Conservation (phyloP, 1,140 invertebrate species). For the Hydropsyche tenuis region DNA sequence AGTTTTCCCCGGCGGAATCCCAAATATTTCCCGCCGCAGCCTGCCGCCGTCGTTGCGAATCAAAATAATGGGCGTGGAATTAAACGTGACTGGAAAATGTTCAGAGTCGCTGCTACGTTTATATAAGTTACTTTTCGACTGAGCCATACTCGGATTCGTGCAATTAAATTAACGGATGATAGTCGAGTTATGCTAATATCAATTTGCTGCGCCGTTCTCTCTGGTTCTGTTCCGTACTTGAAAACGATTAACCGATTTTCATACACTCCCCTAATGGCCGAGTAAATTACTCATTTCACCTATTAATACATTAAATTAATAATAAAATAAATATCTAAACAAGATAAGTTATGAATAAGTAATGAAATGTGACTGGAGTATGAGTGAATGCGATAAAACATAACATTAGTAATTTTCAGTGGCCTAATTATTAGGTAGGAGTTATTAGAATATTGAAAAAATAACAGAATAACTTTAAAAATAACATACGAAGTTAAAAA, state of each 20-base stretch:
- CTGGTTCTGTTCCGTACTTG: not conserved
- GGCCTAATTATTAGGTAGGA: too few relatives aligned
- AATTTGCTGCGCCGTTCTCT: not conserved
- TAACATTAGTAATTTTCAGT: too few relatives aligned
- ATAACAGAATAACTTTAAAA: too few relatives aligned
- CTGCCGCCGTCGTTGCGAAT: not conserved
- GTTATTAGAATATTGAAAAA: too few relatives aligned
- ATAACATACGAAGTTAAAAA: too few relatives aligned
- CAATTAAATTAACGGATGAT: constrained; percentile 30
- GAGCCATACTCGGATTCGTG: constrained; percentile 5
- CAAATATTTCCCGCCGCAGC: not conserved
- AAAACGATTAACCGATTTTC: not conserved
- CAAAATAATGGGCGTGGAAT: constrained; percentile 29
- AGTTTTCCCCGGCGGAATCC: not conserved
- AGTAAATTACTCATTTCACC: too few relatives aligned
- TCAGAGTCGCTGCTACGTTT: not conserved
- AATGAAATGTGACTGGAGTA: too few relatives aligned
- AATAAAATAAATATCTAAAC: too few relatives aligned
- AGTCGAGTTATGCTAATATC: constrained; percentile 25
- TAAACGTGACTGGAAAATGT: constrained; percentile 28
- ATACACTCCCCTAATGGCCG: too few relatives aligned
- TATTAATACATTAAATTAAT: too few relatives aligned
- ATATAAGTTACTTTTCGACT: constrained; percentile 10
- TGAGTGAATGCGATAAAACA: too few relatives aligned
- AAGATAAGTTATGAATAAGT: too few relatives aligned